Percentiles rank a stretch among this genome's conserved stretches.
phyloP scores from a whole-genome alignment of 2,888 invertebrate genomes.

The Osedax fenrisi region DNA sequence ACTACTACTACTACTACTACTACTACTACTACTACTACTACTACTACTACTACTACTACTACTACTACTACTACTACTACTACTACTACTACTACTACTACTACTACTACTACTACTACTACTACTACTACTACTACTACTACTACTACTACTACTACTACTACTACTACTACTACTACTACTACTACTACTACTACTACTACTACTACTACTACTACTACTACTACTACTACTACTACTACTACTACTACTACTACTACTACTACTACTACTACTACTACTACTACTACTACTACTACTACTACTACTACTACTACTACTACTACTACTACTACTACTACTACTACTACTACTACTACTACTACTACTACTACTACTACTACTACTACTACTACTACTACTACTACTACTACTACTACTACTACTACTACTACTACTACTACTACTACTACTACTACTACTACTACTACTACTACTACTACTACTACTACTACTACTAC shows the following conservation, averaged over 20 bases:
- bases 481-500: conserved; percentile 2
- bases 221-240: conserved; percentile 2
- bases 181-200: too few relatives aligned
- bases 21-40: conserved; percentile 7
- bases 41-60: conserved; percentile 9
- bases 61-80: conserved; percentile 9
- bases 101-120: conserved; percentile 9
- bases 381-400: conserved; percentile 2
- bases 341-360: background rate
- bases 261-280: conserved; percentile 2
- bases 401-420: conserved; percentile 2
- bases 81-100: conserved; percentile 9
- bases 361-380: background rate
- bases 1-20: conserved; percentile 2
- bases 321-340: conserved; percentile 2
- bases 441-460: background rate
- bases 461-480: conserved; percentile 2
- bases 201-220: background rate
- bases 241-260: background rate
- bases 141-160: conserved; percentile 16
- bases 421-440: background rate
- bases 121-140: conserved; percentile 9
- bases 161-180: too few relatives aligned
- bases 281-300: background rate
- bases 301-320: conserved; percentile 2